Base-by-base conservation (phyloP, 2,888 invertebrate species). In the Spilarctia lutea region DNA sequence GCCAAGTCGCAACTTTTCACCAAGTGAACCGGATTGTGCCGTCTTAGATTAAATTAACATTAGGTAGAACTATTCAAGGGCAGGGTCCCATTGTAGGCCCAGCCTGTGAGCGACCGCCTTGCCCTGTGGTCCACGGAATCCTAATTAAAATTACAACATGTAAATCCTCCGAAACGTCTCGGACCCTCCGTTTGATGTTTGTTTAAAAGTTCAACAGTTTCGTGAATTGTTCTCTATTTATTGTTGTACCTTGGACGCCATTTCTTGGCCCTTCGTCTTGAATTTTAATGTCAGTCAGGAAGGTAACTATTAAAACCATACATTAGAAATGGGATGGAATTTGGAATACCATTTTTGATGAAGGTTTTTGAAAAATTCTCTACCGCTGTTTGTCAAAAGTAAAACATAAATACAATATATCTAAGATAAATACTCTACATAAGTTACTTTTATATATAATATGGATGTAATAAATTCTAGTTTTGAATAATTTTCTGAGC, bases 31-130 rank as follows among this genome's bases (percentile, higher is more conserved):
- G 89, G 76, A 91, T 91, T 92, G 94, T 91, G 90, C 92, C 85
- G 91, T 92, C 94, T 94, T 93, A 91, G 94, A 95, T 95, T 95
- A 95, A 95, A 94, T 94, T 93, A 95, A 95, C 95, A 95, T 95
- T 95, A 95, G 93, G 94, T 93, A 88, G 87, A 94, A 93, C 91
- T 93, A 92, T 93, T 90, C 90, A 84, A 88, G 87, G 90, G 90
- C 89, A 85, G 85, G 72, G 72, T 48, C 87, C 87, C 87, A 91
- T 91, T 92, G 91, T 92, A 78, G 76, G 72, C 74, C 82, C 66
- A 72, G 77, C 68, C 35, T n/a, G n/a, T 86, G 16, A 48, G 87
- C 87, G 85, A 85, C 84, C 85, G 85, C 83, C 86, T 87, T 85
- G 85, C 87, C 89, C 90, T 90, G 92, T 90, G 93, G 92, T 90